Evolutionary conservation across 2,113 vertebrate species (phyloP).

Genomic region (Chrysochloris asiatica): DNA sequence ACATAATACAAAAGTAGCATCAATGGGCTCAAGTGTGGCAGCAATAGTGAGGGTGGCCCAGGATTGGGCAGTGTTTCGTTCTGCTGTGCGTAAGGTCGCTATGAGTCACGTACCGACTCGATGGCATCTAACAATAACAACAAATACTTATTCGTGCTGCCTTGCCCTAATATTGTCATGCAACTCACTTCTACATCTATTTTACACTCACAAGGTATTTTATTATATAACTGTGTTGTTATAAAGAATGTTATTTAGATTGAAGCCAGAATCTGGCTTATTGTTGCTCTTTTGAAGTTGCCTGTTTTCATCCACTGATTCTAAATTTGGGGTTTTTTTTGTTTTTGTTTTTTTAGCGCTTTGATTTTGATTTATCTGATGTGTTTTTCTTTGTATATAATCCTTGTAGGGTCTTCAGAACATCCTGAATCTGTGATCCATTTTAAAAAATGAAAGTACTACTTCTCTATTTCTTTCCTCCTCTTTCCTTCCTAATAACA

Average conservation of each 20-base stretch:
- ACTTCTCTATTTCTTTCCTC: no score
- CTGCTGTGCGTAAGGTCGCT: no score
- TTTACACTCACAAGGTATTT: background rate
- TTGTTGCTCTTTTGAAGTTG: background rate
- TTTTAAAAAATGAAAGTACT: background rate
- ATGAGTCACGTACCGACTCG: no score
- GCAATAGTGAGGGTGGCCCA: no score
- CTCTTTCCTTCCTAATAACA: no score
- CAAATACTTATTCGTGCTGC: background rate
- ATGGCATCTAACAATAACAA: no score
- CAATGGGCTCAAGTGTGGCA: no score
- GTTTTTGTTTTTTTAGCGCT: background rate
- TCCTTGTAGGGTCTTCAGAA: background rate
- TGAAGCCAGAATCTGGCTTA: no score
- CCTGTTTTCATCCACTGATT: background rate
- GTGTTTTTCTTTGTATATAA: no score
- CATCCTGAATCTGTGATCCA: background rate
- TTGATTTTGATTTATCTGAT: slow-evolving; percentile 21
- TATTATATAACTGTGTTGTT: background rate
- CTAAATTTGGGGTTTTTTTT: background rate
- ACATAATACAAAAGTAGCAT: no score
- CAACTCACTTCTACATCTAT: background rate
- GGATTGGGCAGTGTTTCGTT: no score
- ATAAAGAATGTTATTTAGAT: background rate
- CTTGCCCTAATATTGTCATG: background rate